Percentiles rank a stretch among this genome's conserved stretches.
Conservation (phyloP, 2,888 invertebrate genomes). For the Luperina nickerlii region DNA sequence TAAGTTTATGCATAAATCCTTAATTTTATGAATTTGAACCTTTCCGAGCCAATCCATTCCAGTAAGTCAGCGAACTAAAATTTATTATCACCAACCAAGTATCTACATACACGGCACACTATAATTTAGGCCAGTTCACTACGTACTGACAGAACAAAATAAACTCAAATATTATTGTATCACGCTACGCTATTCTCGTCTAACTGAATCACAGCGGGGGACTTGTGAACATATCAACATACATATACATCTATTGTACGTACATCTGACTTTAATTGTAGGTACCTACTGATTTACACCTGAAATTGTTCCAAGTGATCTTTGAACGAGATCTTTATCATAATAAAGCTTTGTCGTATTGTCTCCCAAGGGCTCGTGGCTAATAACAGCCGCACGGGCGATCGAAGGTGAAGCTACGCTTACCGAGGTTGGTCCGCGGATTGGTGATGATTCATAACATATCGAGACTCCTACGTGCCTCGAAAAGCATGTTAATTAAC, state of each 20-base stretch:
- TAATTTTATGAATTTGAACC: slow-evolving; percentile 17
- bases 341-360: background rate
- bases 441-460: too few relatives aligned
- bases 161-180: slow-evolving; percentile 69
- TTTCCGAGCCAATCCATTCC: slow-evolving; percentile 4
- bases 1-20: slow-evolving; percentile 7
- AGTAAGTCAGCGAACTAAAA: slow-evolving; percentile 20
- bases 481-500: too few relatives aligned
- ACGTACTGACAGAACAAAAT: slow-evolving; percentile 60
- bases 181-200: slow-evolving; percentile 74
- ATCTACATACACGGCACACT: slow-evolving; percentile 5
- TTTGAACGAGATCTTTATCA: background rate
- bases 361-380: background rate
- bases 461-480: too few relatives aligned
- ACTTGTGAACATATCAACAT: slow-evolving; percentile 47
- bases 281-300: slow-evolving; percentile 15
- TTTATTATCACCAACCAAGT: slow-evolving; percentile 37
- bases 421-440: too few relatives aligned
- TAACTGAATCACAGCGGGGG: slow-evolving; percentile 82
- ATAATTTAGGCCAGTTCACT: slow-evolving; percentile 67
- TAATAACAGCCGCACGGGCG: background rate
- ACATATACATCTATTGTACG: slow-evolving; percentile 34
- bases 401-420: too few relatives aligned
- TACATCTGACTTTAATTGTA: slow-evolving; percentile 19
- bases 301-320: background rate